Evolutionary conservation across 2,797 vertebrate genomes (phyloP).

Genomic region (Macrochelys suwanniensis): DNA sequence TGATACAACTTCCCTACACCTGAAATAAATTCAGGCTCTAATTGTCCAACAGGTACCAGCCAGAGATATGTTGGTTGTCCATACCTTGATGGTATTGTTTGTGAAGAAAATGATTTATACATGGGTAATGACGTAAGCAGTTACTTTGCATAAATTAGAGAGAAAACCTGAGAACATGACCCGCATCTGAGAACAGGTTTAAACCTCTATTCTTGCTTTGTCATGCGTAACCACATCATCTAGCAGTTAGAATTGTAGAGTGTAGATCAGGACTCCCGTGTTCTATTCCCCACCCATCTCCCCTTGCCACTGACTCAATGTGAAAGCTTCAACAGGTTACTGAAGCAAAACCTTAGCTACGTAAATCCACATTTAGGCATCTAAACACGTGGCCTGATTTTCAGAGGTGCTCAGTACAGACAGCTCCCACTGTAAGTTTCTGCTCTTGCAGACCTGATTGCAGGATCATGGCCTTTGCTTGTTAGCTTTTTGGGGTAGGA

Average conservation of each 20-base stretch:
- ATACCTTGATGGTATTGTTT: conserved; percentile 72
- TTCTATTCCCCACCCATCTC: conserved; percentile 4
- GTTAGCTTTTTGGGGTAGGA: conserved; percentile 53
- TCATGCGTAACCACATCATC: conserved; percentile 75
- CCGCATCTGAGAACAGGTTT: conserved; percentile 73
- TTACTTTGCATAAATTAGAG: conserved; percentile 72
- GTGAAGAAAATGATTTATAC: conserved; percentile 75
- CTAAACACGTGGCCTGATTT: conserved; percentile 68
- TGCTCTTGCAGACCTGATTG: background rate
- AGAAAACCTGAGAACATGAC: conserved; percentile 71
- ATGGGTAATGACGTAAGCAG: conserved; percentile 72
- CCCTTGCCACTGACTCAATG: background rate
- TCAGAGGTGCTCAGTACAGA: conserved; percentile 68
- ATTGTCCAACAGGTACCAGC: conserved; percentile 52
- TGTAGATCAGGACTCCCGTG: conserved; percentile 40
- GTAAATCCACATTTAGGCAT: conserved; percentile 59
- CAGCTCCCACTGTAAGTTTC: conserved; percentile 5
- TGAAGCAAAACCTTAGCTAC: conserved; percentile 64
- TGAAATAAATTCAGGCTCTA: conserved; percentile 66
- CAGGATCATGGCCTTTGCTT: conserved; percentile 44
- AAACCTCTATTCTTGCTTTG: conserved; percentile 76
- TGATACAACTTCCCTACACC: conserved; percentile 62
- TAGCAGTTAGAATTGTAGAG: conserved; percentile 60
- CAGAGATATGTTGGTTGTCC: conserved; percentile 70
- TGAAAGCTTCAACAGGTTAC: conserved; percentile 55